A percentile compares a stretch with the other conserved stretches of the same genome.
These are phyloP conservation scores for Eulemur coronatus DNA, from an alignment of 2,797 vertebrate species.

Conservation along the genomic window DNA sequence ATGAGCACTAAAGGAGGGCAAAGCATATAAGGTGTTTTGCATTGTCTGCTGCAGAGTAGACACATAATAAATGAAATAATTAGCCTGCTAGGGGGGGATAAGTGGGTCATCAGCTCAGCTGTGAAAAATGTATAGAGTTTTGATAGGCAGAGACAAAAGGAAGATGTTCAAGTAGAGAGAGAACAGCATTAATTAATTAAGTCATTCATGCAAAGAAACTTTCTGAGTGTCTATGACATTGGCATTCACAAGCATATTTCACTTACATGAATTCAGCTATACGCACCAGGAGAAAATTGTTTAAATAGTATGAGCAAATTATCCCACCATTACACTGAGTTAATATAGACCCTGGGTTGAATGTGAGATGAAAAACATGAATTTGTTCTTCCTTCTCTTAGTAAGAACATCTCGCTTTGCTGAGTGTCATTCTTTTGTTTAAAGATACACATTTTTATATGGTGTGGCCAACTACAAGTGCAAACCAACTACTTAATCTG, in stretches of 20 bases:
- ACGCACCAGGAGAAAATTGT: slow-evolving; percentile 37
- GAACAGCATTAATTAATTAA: slow-evolving; percentile 66
- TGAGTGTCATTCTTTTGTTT: slow-evolving; percentile 31
- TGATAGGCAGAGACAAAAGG: slow-evolving; percentile 66
- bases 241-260: slow-evolving; percentile 54
- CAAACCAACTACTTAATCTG: slow-evolving; percentile 19
- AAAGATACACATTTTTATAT: background rate
- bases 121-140: slow-evolving; percentile 56
- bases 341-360: background rate
- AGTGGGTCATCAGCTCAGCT: slow-evolving; percentile 65
- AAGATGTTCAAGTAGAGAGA: slow-evolving; percentile 60
- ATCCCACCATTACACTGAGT: background rate
- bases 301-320: slow-evolving; percentile 3
- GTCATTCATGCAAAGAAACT: slow-evolving; percentile 68
- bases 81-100: slow-evolving; percentile 49
- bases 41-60: slow-evolving; percentile 35
- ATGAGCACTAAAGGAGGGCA: slow-evolving; percentile 34
- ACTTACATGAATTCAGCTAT: slow-evolving; percentile 52
- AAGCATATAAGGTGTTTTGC: slow-evolving; percentile 44
- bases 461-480: background rate
- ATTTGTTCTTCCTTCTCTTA: background rate
- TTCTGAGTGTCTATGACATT: slow-evolving; percentile 50
- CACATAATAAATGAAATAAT: slow-evolving; percentile 70
- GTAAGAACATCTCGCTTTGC: background rate
- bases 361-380: slow-evolving; percentile 13